Evolutionary conservation across 2,113 vertebrate species (phyloP).

Genomic region (Nicator chloris): DNA sequence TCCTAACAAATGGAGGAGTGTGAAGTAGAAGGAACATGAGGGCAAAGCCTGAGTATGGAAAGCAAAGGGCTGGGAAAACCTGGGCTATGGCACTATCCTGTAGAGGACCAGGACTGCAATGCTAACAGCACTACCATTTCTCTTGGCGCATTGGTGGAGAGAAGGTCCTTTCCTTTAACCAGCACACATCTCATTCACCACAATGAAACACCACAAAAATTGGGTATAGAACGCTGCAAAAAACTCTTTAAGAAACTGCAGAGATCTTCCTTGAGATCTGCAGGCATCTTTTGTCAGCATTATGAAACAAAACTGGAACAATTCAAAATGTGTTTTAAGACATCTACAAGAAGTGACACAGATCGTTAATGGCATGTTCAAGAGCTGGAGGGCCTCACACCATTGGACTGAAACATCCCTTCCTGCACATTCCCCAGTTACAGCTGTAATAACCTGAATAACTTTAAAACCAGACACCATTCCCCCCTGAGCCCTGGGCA

Average conservation of each 20-base stretch:
- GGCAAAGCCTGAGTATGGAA: neutral
- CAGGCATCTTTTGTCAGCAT: neutral
- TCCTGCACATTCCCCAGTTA: neutral
- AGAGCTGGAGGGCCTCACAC: neutral
- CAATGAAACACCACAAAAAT: neutral
- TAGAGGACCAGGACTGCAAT: neutral
- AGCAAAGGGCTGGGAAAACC: neutral
- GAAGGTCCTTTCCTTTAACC: neutral
- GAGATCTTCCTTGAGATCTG: neutral
- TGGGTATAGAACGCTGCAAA: rapidly evolving
- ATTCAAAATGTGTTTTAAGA: neutral
- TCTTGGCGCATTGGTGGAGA: neutral
- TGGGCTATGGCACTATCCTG: neutral
- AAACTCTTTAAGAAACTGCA: neutral
- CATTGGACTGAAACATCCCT: neutral
- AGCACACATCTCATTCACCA: neutral
- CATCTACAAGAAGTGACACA: neutral
- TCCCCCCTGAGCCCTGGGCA: neutral
- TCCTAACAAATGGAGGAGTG: neutral
- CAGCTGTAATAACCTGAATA: neutral
- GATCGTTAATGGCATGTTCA: neutral
- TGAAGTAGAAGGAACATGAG: neutral
- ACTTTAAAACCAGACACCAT: neutral
- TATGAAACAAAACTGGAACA: neutral
- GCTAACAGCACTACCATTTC: neutral